Base-by-base conservation (phyloP, 2,113 vertebrate species). In the Chionodraco myersi region DNA sequence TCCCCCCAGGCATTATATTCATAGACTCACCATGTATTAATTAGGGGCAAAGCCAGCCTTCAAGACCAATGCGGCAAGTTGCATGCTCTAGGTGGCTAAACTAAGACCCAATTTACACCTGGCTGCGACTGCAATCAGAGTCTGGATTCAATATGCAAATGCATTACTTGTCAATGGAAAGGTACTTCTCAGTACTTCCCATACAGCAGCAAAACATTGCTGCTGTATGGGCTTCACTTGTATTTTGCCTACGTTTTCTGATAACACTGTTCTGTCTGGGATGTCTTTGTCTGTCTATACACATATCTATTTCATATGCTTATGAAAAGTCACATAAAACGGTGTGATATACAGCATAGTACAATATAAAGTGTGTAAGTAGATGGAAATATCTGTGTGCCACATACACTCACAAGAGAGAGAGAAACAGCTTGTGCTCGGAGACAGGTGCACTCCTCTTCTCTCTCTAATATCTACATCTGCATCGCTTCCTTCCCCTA, bases 391-490 rank as follows among this genome's bases (percentile, higher is more conserved):
- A 63, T 72, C 41, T 58, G 49, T 67, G 53, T 48, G 21, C 0
- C 47, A 4, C 16, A 13, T 0, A 4, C 26, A 49, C 47, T 64
- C 65, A 58, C 1, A 11, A 56, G 30, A 56, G 26, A 59, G 36
- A 48, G 12, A 16, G 23, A 72, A 67, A 59, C 80, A 79, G 61
- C 72, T 84, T 80, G 84, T 72, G 77, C 72, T 76, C 2, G 26
- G 59, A 77, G 83, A 88, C 85, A 82, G 77, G 83, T 87, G 80
- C 79, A 73, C 74, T 83, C 68, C 80, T 87, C 58, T 82, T 78
- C 34, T 57, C 58, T 79, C 65, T 79, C 62, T 85, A 72, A 89
- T 75, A 84, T 81, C 72, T 86, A 83, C 76, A 77, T 80, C 72
- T 91, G 77, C 62, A 77, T 81, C 54, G 64, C 36, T 26, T 56